phyloP scores from a whole-genome alignment of 2,888 invertebrate genomes.

The Melangyna quadrimaculata region DNA sequence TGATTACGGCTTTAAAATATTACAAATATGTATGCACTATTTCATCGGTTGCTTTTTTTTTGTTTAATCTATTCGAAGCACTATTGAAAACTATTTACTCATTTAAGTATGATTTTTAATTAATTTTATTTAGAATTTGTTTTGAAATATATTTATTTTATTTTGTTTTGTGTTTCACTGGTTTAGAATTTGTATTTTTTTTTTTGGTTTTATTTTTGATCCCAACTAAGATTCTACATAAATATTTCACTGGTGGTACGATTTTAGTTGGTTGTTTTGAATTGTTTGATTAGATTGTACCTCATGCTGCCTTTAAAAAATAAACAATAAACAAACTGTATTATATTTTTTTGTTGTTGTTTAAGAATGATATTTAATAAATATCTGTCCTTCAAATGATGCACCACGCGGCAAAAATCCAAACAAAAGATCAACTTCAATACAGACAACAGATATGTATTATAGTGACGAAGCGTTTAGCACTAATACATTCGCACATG shows the following conservation, averaged over 20 bases:
- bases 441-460: slow-evolving; percentile 8
- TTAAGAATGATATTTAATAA: not conserved
- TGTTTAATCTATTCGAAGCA: slow-evolving; percentile 34
- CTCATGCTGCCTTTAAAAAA: slow-evolving; percentile 18
- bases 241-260: slow-evolving; percentile 30
- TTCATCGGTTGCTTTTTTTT: slow-evolving; percentile 38
- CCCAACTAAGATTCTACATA: slow-evolving; percentile 5
- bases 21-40: slow-evolving; percentile 54
- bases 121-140: slow-evolving; percentile 57
- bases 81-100: slow-evolving; percentile 38
- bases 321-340: not conserved
- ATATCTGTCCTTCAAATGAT: slow-evolving; percentile 12
- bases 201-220: not conserved
- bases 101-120: slow-evolving; percentile 32
- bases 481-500: slow-evolving; percentile 27
- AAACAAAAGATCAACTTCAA: not conserved
- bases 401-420: slow-evolving; percentile 4
- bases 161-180: slow-evolving; percentile 46
- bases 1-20: slow-evolving; percentile 60
- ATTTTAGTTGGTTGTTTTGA: slow-evolving; percentile 18
- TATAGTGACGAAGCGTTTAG: slow-evolving; percentile 16
- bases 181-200: slow-evolving; percentile 3
- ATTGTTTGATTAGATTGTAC: slow-evolving; percentile 16
- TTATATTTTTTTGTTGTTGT: not conserved
- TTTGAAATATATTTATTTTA: not conserved